Base-by-base conservation (phyloP, 2,888 invertebrate genomes). In the Drosophila macrospina region DNA sequence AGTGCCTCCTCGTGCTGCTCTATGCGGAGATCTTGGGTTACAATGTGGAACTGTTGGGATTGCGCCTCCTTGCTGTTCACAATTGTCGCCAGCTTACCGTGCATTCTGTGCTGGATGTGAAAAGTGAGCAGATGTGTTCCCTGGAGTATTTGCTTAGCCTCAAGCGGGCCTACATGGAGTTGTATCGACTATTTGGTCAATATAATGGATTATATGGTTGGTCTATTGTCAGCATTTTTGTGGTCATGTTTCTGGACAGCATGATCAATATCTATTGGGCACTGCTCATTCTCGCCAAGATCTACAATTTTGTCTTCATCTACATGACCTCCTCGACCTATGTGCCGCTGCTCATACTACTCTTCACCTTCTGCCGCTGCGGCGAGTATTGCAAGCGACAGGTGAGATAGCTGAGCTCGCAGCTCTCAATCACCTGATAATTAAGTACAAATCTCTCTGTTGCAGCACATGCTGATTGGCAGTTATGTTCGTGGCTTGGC, bases 311-410 rank as follows among this genome's bases (percentile, higher is more conserved):
- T 20, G 45, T 37, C n/a, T 77, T 75, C 15, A 59, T 85, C 0
- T 85, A 69, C 30, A 57, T 80, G 39, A 79, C 72, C 4, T 37
- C 37, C 15, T 51, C 73, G 0, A 69, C 54, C 8, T 68, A 80
- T 39, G 5, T 80, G 4, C 78, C 89, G 0, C 26, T 80, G 4
- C 42, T 80, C 0, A 24, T 69, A 0, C 52, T 81, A 0, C 39
- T 85, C 4, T 66, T 77, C 15, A 42, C 59, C 5, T 57, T 88
- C 2, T 90, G 90, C 16, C 76, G 77, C 8, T 71, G 70, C 5
- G 89, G 88, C 4, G 90, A 90, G 30, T 78, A 80, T 26, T 88
- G 89, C 60, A 80, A 81, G 56, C 65, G 71, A 32, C 82, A 90
- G 85, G 90, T 90, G 45, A 57, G n/a, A 28, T 6, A 28, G 20